Conservation (phyloP, 2,113 vertebrate species). For the Leucopsar rothschildi region DNA sequence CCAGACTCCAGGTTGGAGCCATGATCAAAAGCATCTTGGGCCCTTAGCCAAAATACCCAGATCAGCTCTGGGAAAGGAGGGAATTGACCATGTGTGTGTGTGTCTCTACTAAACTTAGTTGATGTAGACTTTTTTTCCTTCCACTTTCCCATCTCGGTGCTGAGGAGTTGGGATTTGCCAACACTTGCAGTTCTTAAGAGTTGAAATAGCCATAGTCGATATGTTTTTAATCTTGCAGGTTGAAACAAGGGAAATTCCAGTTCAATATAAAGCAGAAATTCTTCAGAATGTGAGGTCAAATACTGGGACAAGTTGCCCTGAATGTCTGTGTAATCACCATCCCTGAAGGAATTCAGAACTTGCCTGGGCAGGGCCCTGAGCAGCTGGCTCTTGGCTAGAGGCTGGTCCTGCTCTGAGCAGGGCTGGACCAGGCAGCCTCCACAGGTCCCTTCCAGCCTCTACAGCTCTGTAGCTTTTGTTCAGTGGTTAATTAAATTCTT, state of each 20-base stretch:
- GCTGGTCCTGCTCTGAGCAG: background rate
- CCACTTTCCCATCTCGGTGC: rapidly evolving
- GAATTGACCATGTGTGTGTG: background rate
- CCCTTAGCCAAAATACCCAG: background rate
- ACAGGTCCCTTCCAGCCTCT: background rate
- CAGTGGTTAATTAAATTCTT: background rate
- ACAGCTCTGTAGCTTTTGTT: background rate
- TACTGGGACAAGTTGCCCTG: background rate
- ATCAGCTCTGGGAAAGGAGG: background rate
- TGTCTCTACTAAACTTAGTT: background rate
- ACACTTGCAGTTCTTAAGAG: background rate
- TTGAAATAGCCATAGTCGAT: background rate
- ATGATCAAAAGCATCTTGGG: background rate
- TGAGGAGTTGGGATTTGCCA: background rate
- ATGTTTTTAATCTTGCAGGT: constrained; percentile 36
- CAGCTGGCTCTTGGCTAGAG: background rate
- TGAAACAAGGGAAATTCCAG: constrained; percentile 35
- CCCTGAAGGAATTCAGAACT: background rate
- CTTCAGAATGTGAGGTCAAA: constrained; percentile 34
- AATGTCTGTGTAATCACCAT: background rate
- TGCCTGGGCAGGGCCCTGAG: background rate
- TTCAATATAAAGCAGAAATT: background rate
- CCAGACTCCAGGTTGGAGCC: background rate
- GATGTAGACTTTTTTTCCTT: background rate
- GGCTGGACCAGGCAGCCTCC: background rate